These are phyloP conservation scores for Trochalopteron elliotii DNA, from an alignment of 2,113 vertebrate genomes.

Conservation along the genomic window DNA sequence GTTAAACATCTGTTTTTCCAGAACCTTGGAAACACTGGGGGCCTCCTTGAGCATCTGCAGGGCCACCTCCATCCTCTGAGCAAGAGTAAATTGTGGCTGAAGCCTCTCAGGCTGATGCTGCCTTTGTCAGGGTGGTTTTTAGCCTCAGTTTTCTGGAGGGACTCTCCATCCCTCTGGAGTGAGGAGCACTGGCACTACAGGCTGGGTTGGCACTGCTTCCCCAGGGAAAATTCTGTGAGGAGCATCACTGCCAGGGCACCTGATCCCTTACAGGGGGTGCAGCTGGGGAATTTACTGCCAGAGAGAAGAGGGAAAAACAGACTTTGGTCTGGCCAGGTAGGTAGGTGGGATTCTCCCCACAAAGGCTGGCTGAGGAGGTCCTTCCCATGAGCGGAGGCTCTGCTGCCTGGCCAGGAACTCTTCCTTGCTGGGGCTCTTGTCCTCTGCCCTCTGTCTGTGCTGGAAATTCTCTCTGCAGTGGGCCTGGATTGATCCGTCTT, in stretches of 20 bases:
- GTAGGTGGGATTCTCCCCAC: neutral
- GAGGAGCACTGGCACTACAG: neutral
- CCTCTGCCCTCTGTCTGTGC: neutral
- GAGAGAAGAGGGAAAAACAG: neutral
- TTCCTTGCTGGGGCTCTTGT: neutral
- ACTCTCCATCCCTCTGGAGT: neutral
- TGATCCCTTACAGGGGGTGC: neutral
- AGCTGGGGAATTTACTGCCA: neutral
- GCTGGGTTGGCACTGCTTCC: neutral
- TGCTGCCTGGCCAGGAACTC: neutral
- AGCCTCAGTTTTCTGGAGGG: neutral
- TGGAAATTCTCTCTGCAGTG: neutral
- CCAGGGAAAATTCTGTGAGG: neutral
- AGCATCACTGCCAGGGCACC: neutral
- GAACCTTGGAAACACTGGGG: neutral
- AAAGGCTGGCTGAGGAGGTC: neutral
- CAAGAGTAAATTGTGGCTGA: neutral
- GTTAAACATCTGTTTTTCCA: neutral
- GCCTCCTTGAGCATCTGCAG: neutral
- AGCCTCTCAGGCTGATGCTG: neutral
- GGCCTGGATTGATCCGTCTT: neutral
- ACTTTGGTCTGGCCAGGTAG: neutral
- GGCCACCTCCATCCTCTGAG: neutral
- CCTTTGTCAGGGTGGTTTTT: neutral
- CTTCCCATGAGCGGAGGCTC: neutral